Evolutionary conservation across 1,140 invertebrate species (phyloP).

Genomic region (Eueides isabella): DNA sequence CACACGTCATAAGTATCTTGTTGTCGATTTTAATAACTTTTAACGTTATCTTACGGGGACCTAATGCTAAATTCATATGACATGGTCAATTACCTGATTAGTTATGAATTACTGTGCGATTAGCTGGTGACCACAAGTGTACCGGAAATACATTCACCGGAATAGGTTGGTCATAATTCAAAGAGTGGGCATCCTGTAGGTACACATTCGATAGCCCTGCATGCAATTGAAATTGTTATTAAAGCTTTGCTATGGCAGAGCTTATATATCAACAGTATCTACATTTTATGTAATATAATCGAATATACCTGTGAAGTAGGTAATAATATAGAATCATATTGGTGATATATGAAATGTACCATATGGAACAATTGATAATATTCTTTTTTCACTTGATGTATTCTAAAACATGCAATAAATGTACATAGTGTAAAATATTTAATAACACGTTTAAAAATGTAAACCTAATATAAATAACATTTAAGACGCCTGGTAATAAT

Average conservation of each 20-base stretch:
- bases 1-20: no score
- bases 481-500: not conserved
- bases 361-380: no score
- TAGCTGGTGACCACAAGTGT: conserved; percentile 58
- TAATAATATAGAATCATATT: no score
- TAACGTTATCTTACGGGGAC: not conserved
- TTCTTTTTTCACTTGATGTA: no score
- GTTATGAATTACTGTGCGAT: conserved; percentile 70
- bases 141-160: conserved; percentile 71
- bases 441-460: no score
- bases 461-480: not conserved
- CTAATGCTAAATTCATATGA: not conserved
- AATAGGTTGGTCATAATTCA: conserved; percentile 73
- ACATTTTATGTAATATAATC: no score
- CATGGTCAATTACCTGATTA: conserved; percentile 54
- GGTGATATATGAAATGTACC: no score
- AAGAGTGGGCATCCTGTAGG: conserved; percentile 61
- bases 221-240: conserved; percentile 32
- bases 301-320: no score
- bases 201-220: conserved; percentile 58
- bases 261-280: no score
- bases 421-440: no score
- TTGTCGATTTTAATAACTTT: not conserved
- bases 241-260: not conserved
- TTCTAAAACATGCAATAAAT: no score